phyloP scores from a whole-genome alignment of 2,797 vertebrate species.

The Chelmon rostratus region DNA sequence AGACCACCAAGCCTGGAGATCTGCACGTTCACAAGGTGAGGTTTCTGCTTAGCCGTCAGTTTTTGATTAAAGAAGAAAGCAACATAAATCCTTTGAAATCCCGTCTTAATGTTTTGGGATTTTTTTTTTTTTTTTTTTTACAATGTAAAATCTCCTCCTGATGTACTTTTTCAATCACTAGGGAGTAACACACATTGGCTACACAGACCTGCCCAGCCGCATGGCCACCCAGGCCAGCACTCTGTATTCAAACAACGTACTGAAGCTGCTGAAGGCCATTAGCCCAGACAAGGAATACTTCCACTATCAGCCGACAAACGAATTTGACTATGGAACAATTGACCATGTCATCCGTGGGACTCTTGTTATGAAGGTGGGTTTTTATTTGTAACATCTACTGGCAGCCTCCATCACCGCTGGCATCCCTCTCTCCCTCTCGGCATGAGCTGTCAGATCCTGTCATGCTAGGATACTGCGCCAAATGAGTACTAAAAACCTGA shows the following conservation, averaged over 20 bases:
- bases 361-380: conserved; percentile 86
- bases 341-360: conserved; percentile 87
- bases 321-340: conserved; percentile 87
- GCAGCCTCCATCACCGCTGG: conserved; percentile 38
- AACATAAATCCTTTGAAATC: neutral
- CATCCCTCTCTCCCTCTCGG: conserved; percentile 28
- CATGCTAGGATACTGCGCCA: conserved; percentile 40
- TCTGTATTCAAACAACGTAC: conserved; percentile 90
- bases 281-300: conserved; percentile 91
- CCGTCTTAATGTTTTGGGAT: neutral
- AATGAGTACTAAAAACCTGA: conserved; percentile 54
- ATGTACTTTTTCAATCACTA: conserved; percentile 56
- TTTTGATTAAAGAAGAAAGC: neutral
- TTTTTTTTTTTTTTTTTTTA: too few relatives aligned
- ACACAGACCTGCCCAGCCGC: conserved; percentile 89
- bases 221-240: conserved; percentile 91
- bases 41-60: neutral
- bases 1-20: conserved; percentile 81
- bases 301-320: conserved; percentile 85
- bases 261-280: conserved; percentile 91
- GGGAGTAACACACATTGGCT: conserved; percentile 91
- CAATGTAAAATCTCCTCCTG: neutral
- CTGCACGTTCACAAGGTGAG: conserved; percentile 78
- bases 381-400: conserved; percentile 41
- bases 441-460: conserved; percentile 44